phyloP scores from a whole-genome alignment of 2,888 invertebrate species.

The Zygogramma bicolorata region DNA sequence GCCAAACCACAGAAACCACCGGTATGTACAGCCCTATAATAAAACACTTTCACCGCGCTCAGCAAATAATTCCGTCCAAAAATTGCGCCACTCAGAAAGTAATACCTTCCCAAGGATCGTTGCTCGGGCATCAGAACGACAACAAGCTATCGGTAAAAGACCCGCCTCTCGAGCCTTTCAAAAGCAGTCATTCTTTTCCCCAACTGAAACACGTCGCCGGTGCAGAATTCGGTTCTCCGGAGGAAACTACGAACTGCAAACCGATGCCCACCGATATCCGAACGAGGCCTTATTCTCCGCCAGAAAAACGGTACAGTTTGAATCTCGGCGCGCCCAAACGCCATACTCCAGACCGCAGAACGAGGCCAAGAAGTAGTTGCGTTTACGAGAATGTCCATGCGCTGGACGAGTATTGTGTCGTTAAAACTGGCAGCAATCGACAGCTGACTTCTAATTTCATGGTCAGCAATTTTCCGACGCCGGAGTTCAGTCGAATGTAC shows the following conservation, averaged over 20 bases:
- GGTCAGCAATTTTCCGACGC: slow-evolving; percentile 63
- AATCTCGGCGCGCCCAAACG: slow-evolving; percentile 56
- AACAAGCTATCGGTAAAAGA: slow-evolving; percentile 33
- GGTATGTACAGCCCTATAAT: slow-evolving; percentile 66
- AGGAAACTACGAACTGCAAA: slow-evolving; percentile 8
- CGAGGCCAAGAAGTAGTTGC: slow-evolving; percentile 59
- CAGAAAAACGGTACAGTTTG: slow-evolving; percentile 62
- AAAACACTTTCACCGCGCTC: slow-evolving; percentile 61
- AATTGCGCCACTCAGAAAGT: slow-evolving; percentile 63
- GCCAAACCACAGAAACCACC: slow-evolving; percentile 65
- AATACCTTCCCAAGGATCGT: slow-evolving; percentile 56
- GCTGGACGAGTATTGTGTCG: slow-evolving; percentile 54
- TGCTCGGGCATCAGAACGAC: slow-evolving; percentile 52
- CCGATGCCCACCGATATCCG: background rate
- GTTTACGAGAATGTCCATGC: slow-evolving; percentile 63
- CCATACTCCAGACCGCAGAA: slow-evolving; percentile 29
- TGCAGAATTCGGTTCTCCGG: slow-evolving; percentile 15
- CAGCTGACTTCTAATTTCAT: slow-evolving; percentile 57
- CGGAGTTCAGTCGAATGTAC: slow-evolving; percentile 64
- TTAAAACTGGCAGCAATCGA: slow-evolving; percentile 52
- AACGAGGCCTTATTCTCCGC: slow-evolving; percentile 56
- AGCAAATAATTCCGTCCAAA: slow-evolving; percentile 63
- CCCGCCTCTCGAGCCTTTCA: slow-evolving; percentile 50
- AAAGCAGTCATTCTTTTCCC: slow-evolving; percentile 58
- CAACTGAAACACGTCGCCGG: slow-evolving; percentile 49